Evolutionary conservation across 2,113 vertebrate genomes (phyloP), one percentile per base, ranked within the genome.

Genomic region (Dinomys branickii): DNA sequence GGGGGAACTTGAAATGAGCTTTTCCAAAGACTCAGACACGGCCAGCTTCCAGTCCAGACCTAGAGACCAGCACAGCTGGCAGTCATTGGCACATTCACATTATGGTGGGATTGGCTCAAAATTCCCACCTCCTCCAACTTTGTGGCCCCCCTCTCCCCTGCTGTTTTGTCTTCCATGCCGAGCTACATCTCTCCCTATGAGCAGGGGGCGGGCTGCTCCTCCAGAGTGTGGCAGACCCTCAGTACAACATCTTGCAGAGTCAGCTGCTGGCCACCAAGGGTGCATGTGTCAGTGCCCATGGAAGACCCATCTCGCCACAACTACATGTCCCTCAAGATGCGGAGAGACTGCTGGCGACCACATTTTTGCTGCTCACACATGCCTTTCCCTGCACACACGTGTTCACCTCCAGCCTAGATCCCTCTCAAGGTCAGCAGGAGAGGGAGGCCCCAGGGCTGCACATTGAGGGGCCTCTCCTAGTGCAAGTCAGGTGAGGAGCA

Each of bases 361-460:
- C 0, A 0, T 7, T 61, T 58, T 47, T 22, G 22, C 44, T 30
- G n/a, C 54, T 61, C 41, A 14, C 30, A 16, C 12, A 0, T 3
- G 78, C n/a, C 54, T 87, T 71, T 67, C 56, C 78, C 30, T 88
- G n/a, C 26, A 54, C 0, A 28, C 41, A 13, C 13, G 5, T 12
- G 24, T 58, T 71, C 28, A 41, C 58, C 65, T 63, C 58, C 5
- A 26, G 63, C 78, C 33, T 47, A 50, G 2, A 10, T 59, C 13
- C 44, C 19, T 71, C 33, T 44, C 44, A 20, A 54, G 88, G 35
- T 38, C 8, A 30, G 71, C 58, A 17, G n/a, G 89, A 65, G 19
- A 24, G 14, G 19, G 56, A 83, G 77, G 47, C 54, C 44, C 16
- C 24, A 28, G 7, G 38, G 28, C 81, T 83, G 28, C 35, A 7